Evolutionary conservation across 1,140 invertebrate species (phyloP), one percentile per base, ranked within the genome.

Genomic region (Chrysoperla carnea): DNA sequence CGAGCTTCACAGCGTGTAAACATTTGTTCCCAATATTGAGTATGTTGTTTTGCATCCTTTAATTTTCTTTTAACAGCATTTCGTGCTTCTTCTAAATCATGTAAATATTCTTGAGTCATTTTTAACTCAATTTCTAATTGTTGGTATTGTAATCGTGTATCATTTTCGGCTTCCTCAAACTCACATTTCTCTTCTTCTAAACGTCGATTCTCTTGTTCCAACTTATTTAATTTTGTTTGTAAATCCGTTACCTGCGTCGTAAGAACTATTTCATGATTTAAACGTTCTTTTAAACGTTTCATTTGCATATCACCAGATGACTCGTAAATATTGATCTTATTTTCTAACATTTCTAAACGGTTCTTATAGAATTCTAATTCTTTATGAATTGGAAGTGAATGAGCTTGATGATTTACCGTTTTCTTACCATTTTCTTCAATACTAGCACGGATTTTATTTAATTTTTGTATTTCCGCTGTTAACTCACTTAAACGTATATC

Each of bases 91-190:
- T 70, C 70, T 55, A 72, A 60, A 40, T 73, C 70, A 51, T 62
- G 56, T 42, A 66, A 44, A 52, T 65, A 61, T 23, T 63, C 63
- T 35, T 61, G 60, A 48, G 61, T 60, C 8, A 66, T 56, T 49
- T 65, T 62, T 48, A 66, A 64, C 49, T 68, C 65, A 56, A 64
- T 63, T 51, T 68, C 66, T 50, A 65, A 71, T 60, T 73, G 69
- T 52, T 77, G 75, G 57, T 72, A 67, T 53, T 71, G 68, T 42
- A 76, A 58, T 41, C 75, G 65, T 13, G 72, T 74, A 49, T 78
- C 75, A 59, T 78, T 78, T 58, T 77, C 75, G 31, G 73, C 73
- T 55, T 78, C 75, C 55, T 78, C 75, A 33, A 77, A 60, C 59
- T 77, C 75, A 53, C 73, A 73, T 53, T 70, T 70, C 48, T 76